Base-by-base conservation (phyloP, 2,797 vertebrate species). In the Oryzias dopingdopingensis region DNA sequence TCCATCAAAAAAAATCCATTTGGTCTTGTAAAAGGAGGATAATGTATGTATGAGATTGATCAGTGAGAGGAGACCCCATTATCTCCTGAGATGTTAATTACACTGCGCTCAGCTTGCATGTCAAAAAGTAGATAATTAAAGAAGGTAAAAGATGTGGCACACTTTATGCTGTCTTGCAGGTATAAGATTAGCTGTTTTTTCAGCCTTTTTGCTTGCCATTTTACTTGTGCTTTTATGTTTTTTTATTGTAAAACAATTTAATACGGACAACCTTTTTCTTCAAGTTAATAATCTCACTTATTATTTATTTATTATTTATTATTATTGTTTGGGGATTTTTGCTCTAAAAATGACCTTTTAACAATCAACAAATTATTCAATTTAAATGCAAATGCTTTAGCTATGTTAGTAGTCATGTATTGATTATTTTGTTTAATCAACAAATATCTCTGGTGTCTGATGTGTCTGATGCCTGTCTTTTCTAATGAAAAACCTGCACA, bases 11-110 rank as follows among this genome's bases (percentile, higher is more conserved):
- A 86, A 88, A 77, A 82, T 76, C 70, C 84, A 67, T 56, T 52
- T 72, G 74, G 79, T 79, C 80, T 84, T 86, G 85, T 83, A 80
- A 89, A 89, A 90, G 81, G 84, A 83, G 71, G 86, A 89, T 91
- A 91, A 92, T 89, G 87, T 90, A 90, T 90, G 89, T 90, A 88
- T 65, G 79, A 89, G 89, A 93, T 90, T 93, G 92, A 92, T 93
- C 91, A 91, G 89, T 88, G 88, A 88, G 87, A 80, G 88, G 88
- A 85, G 89, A 92, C 88, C 92, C 91, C 91, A 93, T 93, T 92
- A 93, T 92, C 91, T 92, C 86, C 85, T 84, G 86, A 89, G 89
- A 89, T 93, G 91, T 92, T 93, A 92, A 93, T 92, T 92, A 91
- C 89, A 91, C 87, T 84, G 74, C 81, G 89, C 90, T 91, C 88